phyloP scores from a whole-genome alignment of 2,888 invertebrate species.

The Pasiphila rectangulata region DNA sequence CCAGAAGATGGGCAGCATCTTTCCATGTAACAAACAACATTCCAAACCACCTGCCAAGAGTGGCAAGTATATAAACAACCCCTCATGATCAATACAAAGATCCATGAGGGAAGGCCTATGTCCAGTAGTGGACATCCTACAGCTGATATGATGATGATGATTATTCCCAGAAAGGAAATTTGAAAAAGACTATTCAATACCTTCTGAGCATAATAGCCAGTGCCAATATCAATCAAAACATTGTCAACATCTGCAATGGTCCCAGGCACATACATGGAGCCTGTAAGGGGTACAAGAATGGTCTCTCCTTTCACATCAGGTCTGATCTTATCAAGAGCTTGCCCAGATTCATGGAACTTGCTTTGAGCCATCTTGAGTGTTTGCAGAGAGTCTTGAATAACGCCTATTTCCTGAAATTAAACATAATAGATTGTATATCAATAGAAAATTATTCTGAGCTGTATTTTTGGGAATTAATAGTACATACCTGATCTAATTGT shows the following conservation, averaged over 20 bases:
- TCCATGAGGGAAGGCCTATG: no score
- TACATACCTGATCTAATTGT: constrained; percentile 89
- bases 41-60: no score
- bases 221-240: constrained; percentile 97
- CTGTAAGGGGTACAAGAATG: constrained; percentile 95
- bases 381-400: constrained; percentile 94
- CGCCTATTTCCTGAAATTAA: constrained; percentile 86
- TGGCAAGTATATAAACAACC: no score
- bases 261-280: constrained; percentile 98
- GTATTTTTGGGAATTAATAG: background rate
- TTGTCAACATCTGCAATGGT: constrained; percentile 90
- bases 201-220: constrained; percentile 97
- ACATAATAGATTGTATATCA: background rate
- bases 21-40: no score
- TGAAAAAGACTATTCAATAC: constrained; percentile 73
- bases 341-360: constrained; percentile 94
- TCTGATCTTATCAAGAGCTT: constrained; percentile 89
- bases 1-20: no score
- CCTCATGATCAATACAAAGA: no score
- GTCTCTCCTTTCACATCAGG: constrained; percentile 89
- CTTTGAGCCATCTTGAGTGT: constrained; percentile 94
- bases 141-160: no score
- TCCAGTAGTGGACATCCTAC: no score
- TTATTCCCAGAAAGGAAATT: background rate
- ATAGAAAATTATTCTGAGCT: background rate